phyloP scores from a whole-genome alignment of 1,140 invertebrate genomes.

The Argopecten irradians region DNA sequence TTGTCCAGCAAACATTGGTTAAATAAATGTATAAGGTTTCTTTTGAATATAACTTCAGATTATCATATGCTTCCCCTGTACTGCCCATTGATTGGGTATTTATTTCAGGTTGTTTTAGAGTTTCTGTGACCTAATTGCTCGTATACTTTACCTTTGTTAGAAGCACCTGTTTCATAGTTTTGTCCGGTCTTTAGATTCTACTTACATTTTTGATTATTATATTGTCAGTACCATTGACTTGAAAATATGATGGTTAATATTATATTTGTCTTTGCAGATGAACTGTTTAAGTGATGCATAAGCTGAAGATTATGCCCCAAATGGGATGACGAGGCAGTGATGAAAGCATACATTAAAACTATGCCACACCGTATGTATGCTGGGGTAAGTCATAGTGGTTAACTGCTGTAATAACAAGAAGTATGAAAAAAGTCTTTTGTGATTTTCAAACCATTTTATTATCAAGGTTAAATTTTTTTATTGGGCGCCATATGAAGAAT shows the following conservation, averaged over 20 bases:
- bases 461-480: no score
- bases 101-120: no score
- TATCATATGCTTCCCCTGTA: no score
- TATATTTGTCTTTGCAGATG: conserved; percentile 81
- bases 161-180: not conserved
- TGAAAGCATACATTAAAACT: conserved; percentile 94
- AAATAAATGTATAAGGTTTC: no score
- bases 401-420: conserved; percentile 89
- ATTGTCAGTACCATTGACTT: conserved; percentile 82
- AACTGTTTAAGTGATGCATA: conserved; percentile 91
- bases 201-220: conserved; percentile 83
- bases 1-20: not conserved
- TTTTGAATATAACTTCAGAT: no score
- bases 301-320: conserved; percentile 84
- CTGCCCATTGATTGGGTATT: no score
- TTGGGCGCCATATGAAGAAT: no score
- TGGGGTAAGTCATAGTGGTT: conserved; percentile 82
- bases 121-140: no score
- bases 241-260: conserved; percentile 82
- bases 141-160: no score
- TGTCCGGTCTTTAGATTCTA: not conserved
- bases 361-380: conserved; percentile 97
- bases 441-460: no score
- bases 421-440: conserved; percentile 77
- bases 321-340: conserved; percentile 82